phyloP scores from a whole-genome alignment of 1,140 invertebrate genomes.

The Ips nitidus region DNA sequence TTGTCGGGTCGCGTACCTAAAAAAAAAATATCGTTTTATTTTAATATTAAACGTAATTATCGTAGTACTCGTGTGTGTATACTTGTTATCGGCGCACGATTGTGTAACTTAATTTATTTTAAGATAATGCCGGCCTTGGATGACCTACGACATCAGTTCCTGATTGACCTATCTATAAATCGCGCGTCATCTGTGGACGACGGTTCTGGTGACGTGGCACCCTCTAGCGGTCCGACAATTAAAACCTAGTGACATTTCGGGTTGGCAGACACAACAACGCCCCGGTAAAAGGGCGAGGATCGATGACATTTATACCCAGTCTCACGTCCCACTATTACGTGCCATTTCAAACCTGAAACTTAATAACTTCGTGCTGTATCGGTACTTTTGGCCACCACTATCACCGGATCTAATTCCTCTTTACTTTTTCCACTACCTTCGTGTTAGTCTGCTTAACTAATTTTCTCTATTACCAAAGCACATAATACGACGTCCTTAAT shows the following conservation, averaged over 20 bases:
- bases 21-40: background rate
- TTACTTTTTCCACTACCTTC: too few relatives aligned
- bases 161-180: slow-evolving; percentile 8
- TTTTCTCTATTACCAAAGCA: too few relatives aligned
- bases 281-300: slow-evolving; percentile 7
- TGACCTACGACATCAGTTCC: slow-evolving; percentile 15
- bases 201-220: too few relatives aligned
- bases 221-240: too few relatives aligned
- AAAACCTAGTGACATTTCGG: background rate
- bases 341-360: background rate
- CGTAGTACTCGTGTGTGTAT: background rate
- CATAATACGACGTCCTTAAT: too few relatives aligned
- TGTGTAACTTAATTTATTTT: slow-evolving; percentile 22
- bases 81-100: slow-evolving; percentile 15
- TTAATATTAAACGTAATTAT: background rate
- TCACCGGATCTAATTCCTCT: too few relatives aligned
- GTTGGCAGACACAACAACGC: slow-evolving; percentile 7
- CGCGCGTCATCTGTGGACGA: too few relatives aligned
- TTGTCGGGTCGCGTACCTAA: background rate
- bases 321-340: slow-evolving; percentile 9
- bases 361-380: too few relatives aligned
- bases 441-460: too few relatives aligned
- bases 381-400: too few relatives aligned
- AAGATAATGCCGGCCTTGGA: slow-evolving; percentile 20
- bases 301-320: slow-evolving; percentile 14